Conservation (phyloP, 2,888 invertebrate species). For the Pandemis corylana region DNA sequence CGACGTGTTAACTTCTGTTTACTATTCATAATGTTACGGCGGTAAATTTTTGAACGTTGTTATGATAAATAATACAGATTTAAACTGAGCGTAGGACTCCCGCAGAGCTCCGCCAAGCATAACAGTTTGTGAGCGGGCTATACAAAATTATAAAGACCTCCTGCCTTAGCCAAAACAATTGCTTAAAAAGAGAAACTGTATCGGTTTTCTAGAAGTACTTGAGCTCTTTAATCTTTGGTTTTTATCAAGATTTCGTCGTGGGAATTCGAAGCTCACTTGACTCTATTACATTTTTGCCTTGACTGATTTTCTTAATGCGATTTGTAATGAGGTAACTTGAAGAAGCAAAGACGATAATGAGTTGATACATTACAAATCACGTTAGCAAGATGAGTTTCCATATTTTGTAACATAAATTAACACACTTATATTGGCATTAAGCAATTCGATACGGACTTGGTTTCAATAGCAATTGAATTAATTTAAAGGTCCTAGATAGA, state of each 20-base stretch:
- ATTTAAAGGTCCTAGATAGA: constrained; percentile 4
- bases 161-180: constrained; percentile 13
- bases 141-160: constrained; percentile 32
- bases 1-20: constrained; percentile 34
- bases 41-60: constrained; percentile 46
- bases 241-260: constrained; percentile 42
- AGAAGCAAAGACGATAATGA: constrained; percentile 30
- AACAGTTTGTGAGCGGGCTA: constrained; percentile 43
- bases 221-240: constrained; percentile 21
- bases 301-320: constrained; percentile 41
- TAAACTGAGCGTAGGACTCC: constrained; percentile 54
- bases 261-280: constrained; percentile 43
- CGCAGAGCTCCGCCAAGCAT: constrained; percentile 56
- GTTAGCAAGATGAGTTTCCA: constrained; percentile 22
- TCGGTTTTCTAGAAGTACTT: neutral
- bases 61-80: constrained; percentile 49
- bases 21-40: constrained; percentile 25
- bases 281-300: constrained; percentile 42
- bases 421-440: constrained; percentile 30
- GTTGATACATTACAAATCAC: constrained; percentile 24
- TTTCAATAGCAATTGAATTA: constrained; percentile 11
- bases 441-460: constrained; percentile 26
- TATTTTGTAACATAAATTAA: constrained; percentile 21
- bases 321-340: constrained; percentile 31
- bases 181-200: constrained; percentile 19